These are phyloP conservation scores for Silurus aristotelis DNA, from an alignment of 2,797 vertebrate genomes.

Conservation along the genomic window DNA sequence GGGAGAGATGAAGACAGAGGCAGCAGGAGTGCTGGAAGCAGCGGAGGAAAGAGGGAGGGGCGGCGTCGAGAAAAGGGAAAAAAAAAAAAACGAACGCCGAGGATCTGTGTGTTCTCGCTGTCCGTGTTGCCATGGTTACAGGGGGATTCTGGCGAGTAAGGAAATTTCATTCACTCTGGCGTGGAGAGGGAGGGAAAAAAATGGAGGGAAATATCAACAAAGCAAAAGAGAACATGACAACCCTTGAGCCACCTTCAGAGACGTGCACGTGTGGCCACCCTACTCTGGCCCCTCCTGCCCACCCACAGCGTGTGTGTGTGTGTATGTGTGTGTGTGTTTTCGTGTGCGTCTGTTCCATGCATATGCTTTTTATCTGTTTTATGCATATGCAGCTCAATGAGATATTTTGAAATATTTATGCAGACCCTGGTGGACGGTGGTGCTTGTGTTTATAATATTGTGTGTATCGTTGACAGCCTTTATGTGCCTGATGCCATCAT, in stretches of 20 bases:
- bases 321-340: slow-evolving; percentile 17
- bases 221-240: slow-evolving; percentile 52
- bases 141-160: slow-evolving; percentile 80
- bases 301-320: not conserved
- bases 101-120: slow-evolving; percentile 79
- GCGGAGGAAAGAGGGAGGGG: slow-evolving; percentile 48
- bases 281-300: not conserved
- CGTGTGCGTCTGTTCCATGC: not conserved
- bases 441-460: slow-evolving; percentile 63
- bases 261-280: slow-evolving; percentile 6
- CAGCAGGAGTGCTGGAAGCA: slow-evolving; percentile 49
- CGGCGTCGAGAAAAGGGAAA: slow-evolving; percentile 54
- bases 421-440: slow-evolving; percentile 43
- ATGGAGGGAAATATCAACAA: slow-evolving; percentile 71
- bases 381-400: slow-evolving; percentile 16
- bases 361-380: not conserved
- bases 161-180: slow-evolving; percentile 79
- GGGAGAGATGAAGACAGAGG: slow-evolving; percentile 61
- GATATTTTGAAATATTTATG: slow-evolving; percentile 49
- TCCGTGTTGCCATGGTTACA: slow-evolving; percentile 80
- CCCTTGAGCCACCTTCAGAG: slow-evolving; percentile 39
- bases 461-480: slow-evolving; percentile 63
- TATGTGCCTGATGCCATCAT: slow-evolving; percentile 69
- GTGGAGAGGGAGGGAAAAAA: slow-evolving; percentile 59
- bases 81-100: slow-evolving; percentile 73